These are phyloP conservation scores for Piliocolobus tephrosceles DNA, from an alignment of 2,113 vertebrate species.

Conservation along the genomic window DNA sequence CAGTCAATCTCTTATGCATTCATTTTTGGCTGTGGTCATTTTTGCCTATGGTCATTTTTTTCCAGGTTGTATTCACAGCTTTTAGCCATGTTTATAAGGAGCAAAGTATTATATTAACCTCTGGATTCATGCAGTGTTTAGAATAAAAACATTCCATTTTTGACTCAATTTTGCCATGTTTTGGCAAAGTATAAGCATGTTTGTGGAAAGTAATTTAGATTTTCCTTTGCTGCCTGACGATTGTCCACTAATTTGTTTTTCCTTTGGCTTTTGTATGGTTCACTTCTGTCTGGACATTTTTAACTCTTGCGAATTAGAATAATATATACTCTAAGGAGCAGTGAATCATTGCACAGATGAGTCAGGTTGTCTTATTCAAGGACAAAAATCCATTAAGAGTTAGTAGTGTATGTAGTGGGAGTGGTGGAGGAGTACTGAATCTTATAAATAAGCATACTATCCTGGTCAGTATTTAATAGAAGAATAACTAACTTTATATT, in stretches of 20 bases:
- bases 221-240: conserved; percentile 79
- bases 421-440: neutral
- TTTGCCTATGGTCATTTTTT: conserved; percentile 77
- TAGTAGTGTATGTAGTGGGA: neutral
- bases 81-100: conserved; percentile 81
- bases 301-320: conserved; percentile 65
- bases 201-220: conserved; percentile 79
- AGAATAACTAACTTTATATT: conserved; percentile 65
- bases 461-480: conserved; percentile 53
- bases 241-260: conserved; percentile 82
- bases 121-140: conserved; percentile 80
- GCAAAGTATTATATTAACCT: conserved; percentile 82
- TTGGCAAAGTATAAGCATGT: conserved; percentile 75
- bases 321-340: neutral
- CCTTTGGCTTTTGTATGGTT: conserved; percentile 73
- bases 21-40: conserved; percentile 78
- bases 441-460: neutral
- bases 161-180: conserved; percentile 74
- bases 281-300: conserved; percentile 67
- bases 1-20: conserved; percentile 80
- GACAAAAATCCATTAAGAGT: neutral
- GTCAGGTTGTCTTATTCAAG: neutral
- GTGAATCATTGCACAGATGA: neutral
- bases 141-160: conserved; percentile 76
- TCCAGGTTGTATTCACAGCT: conserved; percentile 72